phyloP scores from a whole-genome alignment of 2,113 vertebrate genomes.

The Rhinogobius similis region DNA sequence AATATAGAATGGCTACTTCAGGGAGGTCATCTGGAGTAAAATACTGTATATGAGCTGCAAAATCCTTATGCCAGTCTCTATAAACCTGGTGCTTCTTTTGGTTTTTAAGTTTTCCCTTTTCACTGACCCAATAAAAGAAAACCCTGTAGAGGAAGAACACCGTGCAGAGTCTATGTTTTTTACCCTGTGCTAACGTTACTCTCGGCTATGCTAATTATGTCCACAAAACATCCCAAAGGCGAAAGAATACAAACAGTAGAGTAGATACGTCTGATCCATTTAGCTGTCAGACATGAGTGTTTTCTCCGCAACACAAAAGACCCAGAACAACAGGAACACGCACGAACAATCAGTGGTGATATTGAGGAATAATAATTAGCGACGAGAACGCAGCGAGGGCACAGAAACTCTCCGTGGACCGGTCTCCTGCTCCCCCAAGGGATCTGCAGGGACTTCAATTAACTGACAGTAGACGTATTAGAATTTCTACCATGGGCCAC shows the following conservation, averaged over 20 bases:
- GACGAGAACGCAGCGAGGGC: constrained; percentile 47
- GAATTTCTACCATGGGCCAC: constrained; percentile 63
- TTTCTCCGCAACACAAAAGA: constrained; percentile 49
- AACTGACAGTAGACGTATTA: constrained; percentile 69
- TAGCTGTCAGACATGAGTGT: constrained; percentile 50
- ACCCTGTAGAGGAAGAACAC: background rate
- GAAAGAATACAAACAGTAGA: background rate
- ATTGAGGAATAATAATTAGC: constrained; percentile 66
- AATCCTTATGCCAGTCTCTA: too few species aligned
- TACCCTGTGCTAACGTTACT: background rate
- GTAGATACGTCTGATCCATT: background rate
- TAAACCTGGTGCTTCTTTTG: too few species aligned
- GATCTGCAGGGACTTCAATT: constrained; percentile 65
- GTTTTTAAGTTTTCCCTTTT: too few species aligned
- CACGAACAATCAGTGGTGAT: constrained; percentile 42
- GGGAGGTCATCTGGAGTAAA: too few species aligned
- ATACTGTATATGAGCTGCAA: too few species aligned
- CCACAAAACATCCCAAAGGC: background rate
- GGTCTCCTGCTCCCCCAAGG: constrained; percentile 50
- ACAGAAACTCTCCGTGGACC: constrained; percentile 60
- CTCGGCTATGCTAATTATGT: background rate
- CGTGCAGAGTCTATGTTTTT: background rate
- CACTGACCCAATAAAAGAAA: too few species aligned
- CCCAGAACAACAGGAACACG: constrained; percentile 44
- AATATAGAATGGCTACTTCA: too few species aligned